Evolutionary conservation across 2,888 invertebrate genomes (phyloP), one percentile per base, ranked within the genome.

Genomic region (Drosophila pegasa): DNA sequence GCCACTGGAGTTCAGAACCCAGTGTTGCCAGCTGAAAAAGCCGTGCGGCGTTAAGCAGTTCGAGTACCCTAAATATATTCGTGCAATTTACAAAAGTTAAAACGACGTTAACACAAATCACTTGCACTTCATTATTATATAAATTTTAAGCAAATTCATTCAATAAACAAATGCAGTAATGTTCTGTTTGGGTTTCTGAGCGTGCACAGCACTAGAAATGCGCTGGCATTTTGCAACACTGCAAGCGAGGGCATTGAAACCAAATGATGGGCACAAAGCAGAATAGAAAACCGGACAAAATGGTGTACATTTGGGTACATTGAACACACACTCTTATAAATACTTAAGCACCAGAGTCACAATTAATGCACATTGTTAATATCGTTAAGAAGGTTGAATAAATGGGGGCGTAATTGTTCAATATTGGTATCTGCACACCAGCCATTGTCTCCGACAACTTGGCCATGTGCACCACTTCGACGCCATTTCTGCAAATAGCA

Each of bases 391-490:
- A 29, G n/a, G 25, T 54, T 14, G 37, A 4, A 18, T 9, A 52
- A 52, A 54, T 38, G 14, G 18, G 38, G 57, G 29, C 51, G 51
- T 55, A 52, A 45, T 52, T 12, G 37, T 47, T 54, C 47, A 58
- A 55, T 59, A 65, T 71, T 71, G 55, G 59, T 68, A 55, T 45
- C 48, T 54, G 45, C 52, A 48, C 66, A 55, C 14, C 54, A 61
- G 52, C 47, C 68, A 73, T 71, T 64, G 78, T 71, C 75, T 64
- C 38, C 41, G 58, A 59, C 56, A 43, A 59, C 54, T 73, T 64
- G 59, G 88, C 87, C 84, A 85, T 86, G 88, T 84, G 88, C 85
- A 87, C 88, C 66, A 87, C 68, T 77, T 75, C 75, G 88, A 89
- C 88, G 88, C 88, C 88, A 88, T 88, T 88, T 89, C 76, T 81